phyloP scores from a whole-genome alignment of 2,888 invertebrate species.

The Lasioglossum malachurum region DNA sequence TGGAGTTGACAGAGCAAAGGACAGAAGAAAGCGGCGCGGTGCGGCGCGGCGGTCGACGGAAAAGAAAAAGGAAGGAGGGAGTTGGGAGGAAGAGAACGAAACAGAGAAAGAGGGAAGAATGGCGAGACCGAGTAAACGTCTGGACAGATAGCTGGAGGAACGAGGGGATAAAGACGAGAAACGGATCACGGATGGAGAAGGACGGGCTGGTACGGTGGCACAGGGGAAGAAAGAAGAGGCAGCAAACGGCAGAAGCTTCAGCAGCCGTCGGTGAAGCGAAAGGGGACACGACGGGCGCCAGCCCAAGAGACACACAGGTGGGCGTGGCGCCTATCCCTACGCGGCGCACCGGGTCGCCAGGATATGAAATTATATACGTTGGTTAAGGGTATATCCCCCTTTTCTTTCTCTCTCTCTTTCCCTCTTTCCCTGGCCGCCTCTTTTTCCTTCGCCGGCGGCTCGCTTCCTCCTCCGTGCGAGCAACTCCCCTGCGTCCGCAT shows the following conservation, averaged over 20 bases:
- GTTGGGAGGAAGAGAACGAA: neutral
- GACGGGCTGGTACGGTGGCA: slow-evolving; percentile 23
- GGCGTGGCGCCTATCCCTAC: slow-evolving; percentile 82
- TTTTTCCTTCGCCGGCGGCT: slow-evolving; percentile 1
- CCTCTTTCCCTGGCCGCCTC: neutral
- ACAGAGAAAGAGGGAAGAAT: neutral
- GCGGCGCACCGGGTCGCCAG: slow-evolving; percentile 73
- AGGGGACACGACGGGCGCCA: slow-evolving; percentile 75
- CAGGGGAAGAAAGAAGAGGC: slow-evolving; percentile 31
- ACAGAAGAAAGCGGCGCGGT: neutral
- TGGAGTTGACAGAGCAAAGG: slow-evolving; percentile 59
- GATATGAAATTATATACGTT: slow-evolving; percentile 75
- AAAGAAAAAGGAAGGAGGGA: neutral
- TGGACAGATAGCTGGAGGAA: neutral
- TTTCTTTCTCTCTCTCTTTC: slow-evolving; percentile 37
- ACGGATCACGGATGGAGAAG: slow-evolving; percentile 2
- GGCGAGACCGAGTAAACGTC: slow-evolving; percentile 12
- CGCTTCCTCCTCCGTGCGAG: slow-evolving; percentile 10
- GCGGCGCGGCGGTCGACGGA: neutral
- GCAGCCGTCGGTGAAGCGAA: slow-evolving; percentile 61
- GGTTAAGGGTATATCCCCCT: slow-evolving; percentile 67
- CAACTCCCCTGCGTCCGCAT: slow-evolving; percentile 50
- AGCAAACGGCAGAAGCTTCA: slow-evolving; percentile 53
- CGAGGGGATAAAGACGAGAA: slow-evolving; percentile 4
- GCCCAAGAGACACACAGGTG: slow-evolving; percentile 79